Conservation (phyloP, 2,888 invertebrate species). For the Ennomos erosarius region DNA sequence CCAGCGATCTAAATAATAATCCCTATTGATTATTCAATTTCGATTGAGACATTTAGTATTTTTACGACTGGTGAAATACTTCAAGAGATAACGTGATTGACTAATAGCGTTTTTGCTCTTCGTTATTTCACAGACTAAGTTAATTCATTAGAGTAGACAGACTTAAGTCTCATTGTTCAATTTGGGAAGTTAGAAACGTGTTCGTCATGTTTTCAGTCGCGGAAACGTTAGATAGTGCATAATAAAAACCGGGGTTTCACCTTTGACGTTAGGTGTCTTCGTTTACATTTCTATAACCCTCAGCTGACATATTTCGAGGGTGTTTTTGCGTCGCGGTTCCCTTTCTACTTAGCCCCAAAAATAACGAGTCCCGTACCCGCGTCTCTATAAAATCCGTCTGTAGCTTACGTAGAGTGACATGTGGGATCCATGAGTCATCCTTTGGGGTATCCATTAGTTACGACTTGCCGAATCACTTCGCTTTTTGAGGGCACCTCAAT, state of each 20-base stretch:
- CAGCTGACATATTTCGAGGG: constrained; percentile 21
- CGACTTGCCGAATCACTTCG: constrained; percentile 74
- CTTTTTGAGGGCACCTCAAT: constrained; percentile 64
- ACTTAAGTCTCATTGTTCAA: constrained; percentile 58
- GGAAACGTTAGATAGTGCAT: background rate
- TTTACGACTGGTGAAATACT: constrained; percentile 3
- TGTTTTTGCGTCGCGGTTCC: constrained; percentile 35
- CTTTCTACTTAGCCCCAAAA: constrained; percentile 48
- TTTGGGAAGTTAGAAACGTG: constrained; percentile 48
- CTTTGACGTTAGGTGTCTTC: constrained; percentile 23
- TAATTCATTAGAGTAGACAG: constrained; percentile 45
- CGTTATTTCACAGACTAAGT: constrained; percentile 25
- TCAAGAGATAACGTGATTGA: constrained; percentile 27
- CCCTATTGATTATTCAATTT: constrained; percentile 7
- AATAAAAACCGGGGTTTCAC: constrained; percentile 3
- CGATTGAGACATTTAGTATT: constrained; percentile 13
- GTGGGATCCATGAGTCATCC: constrained; percentile 72
- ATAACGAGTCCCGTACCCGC: constrained; percentile 56
- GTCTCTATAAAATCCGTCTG: constrained; percentile 59
- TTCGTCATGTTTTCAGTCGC: background rate
- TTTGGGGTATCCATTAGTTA: constrained; percentile 75
- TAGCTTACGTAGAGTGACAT: constrained; percentile 67
- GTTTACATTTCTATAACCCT: constrained; percentile 34
- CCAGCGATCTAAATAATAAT: constrained; percentile 27
- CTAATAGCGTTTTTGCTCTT: constrained; percentile 43